Percentiles rank a stretch among this genome's conserved stretches.
Evolutionary conservation across 1,140 invertebrate species (phyloP).

Genomic region (Drosophila sechellia): DNA sequence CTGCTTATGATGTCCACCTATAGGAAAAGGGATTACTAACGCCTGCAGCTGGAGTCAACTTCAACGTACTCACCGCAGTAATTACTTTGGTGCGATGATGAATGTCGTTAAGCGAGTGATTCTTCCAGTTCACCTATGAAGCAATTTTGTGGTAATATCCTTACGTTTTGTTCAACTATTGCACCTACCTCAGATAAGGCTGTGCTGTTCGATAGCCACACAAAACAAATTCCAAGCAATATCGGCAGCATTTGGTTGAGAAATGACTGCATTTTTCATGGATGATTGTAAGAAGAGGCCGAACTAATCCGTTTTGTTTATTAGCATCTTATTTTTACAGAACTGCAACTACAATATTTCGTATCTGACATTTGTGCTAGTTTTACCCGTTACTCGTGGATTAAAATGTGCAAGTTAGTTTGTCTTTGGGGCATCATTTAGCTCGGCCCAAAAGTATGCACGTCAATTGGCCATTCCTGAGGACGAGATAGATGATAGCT

Average conservation of each 20-base stretch:
- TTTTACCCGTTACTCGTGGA: too few species aligned
- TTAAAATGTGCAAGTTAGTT: too few species aligned
- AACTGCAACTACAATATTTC: neutral
- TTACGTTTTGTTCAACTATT: neutral
- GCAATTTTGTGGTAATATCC: neutral
- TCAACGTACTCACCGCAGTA: neutral
- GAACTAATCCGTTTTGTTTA: neutral
- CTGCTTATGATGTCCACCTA: slow-evolving; percentile 1
- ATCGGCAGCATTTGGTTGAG: neutral
- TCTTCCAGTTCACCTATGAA: neutral
- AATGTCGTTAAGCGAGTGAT: neutral
- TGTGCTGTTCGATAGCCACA: neutral
- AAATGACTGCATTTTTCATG: slow-evolving; percentile 2
- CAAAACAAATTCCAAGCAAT: neutral
- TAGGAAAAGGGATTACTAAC: neutral
- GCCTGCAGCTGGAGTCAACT: neutral
- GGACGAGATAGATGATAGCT: too few species aligned
- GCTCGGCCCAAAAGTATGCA: too few species aligned
- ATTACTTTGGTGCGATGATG: neutral
- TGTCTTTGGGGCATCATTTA: too few species aligned
- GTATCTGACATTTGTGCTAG: too few species aligned
- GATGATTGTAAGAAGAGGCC: neutral
- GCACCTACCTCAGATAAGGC: neutral
- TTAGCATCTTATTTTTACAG: neutral
- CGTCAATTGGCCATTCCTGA: too few species aligned